Evolutionary conservation across 2,797 vertebrate genomes (phyloP).

Genomic region (Karalla daura): DNA sequence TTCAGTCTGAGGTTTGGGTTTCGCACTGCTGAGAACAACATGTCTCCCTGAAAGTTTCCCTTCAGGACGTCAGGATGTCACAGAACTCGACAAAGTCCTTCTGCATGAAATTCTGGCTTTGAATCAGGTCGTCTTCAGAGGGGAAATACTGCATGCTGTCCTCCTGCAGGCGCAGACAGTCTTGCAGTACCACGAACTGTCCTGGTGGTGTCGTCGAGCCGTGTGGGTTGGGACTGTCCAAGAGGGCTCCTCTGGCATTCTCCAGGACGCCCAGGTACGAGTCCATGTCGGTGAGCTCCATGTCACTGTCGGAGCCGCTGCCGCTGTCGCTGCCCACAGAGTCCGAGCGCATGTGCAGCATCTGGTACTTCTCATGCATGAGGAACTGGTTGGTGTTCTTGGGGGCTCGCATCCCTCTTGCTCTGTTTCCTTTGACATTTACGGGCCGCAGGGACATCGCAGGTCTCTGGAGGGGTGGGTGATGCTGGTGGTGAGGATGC

Average conservation of each 20-base stretch:
- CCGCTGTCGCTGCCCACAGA: conserved; percentile 86
- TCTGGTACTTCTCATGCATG: conserved; percentile 91
- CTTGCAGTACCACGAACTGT: conserved; percentile 59
- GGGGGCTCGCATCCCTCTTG: conserved; percentile 89
- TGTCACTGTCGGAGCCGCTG: conserved; percentile 85
- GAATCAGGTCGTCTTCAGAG: conserved; percentile 88
- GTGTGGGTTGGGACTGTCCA: conserved; percentile 74
- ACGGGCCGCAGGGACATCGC: conserved; percentile 82
- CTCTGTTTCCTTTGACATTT: conserved; percentile 85
- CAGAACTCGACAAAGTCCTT: conserved; percentile 91
- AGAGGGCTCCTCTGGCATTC: conserved; percentile 88
- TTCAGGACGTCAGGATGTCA: conserved; percentile 76
- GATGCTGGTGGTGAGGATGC: conserved; percentile 23
- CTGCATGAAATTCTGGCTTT: conserved; percentile 91
- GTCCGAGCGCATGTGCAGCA: conserved; percentile 90
- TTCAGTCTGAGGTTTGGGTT: conserved; percentile 30
- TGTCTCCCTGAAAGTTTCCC: conserved; percentile 45
- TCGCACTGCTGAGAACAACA: conserved; percentile 38
- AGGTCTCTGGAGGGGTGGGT: conserved; percentile 32
- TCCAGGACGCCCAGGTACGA: conserved; percentile 90
- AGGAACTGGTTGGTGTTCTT: conserved; percentile 94
- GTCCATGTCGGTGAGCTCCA: conserved; percentile 91
- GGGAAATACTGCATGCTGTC: conserved; percentile 91
- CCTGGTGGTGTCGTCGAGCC: conserved; percentile 16
- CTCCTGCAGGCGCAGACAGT: conserved; percentile 80